phyloP scores from a whole-genome alignment of 1,140 invertebrate species.

The Leptinotarsa lineolata region DNA sequence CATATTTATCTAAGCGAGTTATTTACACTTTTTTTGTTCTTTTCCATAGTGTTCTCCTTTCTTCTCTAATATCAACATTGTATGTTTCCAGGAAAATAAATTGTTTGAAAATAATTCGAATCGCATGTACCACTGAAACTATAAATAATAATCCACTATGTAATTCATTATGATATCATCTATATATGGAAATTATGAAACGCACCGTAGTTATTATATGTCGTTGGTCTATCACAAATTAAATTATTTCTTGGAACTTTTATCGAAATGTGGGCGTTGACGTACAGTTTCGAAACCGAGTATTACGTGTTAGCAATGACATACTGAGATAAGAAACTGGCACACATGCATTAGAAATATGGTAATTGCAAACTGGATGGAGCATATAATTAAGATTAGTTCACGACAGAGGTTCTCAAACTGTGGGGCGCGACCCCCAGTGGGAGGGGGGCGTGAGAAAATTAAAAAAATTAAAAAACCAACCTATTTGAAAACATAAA shows the following conservation, averaged over 20 bases:
- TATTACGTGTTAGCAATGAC: conserved; percentile 1
- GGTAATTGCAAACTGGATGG: no score
- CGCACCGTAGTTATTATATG: background rate
- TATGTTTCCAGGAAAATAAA: background rate
- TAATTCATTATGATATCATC: background rate
- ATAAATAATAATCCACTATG: background rate
- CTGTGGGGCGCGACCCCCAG: no score
- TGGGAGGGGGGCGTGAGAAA: no score
- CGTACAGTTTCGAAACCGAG: background rate
- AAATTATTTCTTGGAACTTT: background rate
- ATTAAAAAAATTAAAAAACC: no score
- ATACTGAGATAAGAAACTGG: conserved; percentile 6
- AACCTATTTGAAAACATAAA: no score
- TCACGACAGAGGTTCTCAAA: no score
- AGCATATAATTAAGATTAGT: no score
- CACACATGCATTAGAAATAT: background rate
- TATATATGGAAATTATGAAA: background rate
- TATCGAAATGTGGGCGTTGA: background rate
- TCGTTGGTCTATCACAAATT: background rate
- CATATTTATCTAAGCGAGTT: no score
- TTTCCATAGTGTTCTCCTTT: no score
- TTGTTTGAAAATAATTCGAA: background rate
- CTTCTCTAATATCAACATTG: no score
- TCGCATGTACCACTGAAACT: background rate
- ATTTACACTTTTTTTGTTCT: no score